A percentile compares a stretch with the other conserved stretches of the same genome.
Conservation (phyloP, 2,797 vertebrate genomes). For the Somateria mollissima region DNA sequence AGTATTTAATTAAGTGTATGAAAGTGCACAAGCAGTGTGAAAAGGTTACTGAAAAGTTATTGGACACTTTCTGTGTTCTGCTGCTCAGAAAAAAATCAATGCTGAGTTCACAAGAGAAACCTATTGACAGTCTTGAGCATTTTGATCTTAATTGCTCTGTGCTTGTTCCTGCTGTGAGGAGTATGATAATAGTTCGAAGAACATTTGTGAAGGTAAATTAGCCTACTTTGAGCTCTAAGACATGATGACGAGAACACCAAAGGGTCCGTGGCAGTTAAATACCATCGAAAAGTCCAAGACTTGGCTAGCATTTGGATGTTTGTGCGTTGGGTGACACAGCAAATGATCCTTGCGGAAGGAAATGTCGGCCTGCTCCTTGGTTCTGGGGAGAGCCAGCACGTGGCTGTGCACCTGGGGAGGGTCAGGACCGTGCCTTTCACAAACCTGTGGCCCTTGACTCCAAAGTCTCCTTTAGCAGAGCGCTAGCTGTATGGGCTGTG, state of each 20-base stretch:
- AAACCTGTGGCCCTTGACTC: neutral
- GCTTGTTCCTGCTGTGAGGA: slow-evolving; percentile 27
- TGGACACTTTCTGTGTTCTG: neutral
- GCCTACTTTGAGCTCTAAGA: neutral
- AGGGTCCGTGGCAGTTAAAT: neutral
- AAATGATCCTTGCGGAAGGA: neutral
- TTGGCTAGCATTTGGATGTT: neutral
- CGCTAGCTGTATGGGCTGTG: fast-evolving
- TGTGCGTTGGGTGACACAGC: fast-evolving
- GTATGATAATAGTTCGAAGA: slow-evolving; percentile 21
- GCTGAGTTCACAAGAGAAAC: slow-evolving; percentile 7
- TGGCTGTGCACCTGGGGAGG: neutral
- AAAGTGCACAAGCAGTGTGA: neutral
- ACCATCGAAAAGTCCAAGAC: neutral
- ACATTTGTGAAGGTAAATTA: slow-evolving; percentile 39
- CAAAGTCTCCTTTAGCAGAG: neutral
- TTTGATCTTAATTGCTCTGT: slow-evolving; percentile 62
- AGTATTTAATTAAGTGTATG: neutral
- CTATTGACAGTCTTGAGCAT: slow-evolving; percentile 39
- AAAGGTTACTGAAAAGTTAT: slow-evolving; percentile 50
- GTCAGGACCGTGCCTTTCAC: neutral
- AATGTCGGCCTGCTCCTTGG: neutral
- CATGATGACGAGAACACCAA: neutral
- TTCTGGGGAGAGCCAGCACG: neutral
- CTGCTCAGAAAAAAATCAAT: slow-evolving; percentile 47